Base-by-base conservation (phyloP, 2,888 invertebrate species). In the Xanthorhoe designata region DNA sequence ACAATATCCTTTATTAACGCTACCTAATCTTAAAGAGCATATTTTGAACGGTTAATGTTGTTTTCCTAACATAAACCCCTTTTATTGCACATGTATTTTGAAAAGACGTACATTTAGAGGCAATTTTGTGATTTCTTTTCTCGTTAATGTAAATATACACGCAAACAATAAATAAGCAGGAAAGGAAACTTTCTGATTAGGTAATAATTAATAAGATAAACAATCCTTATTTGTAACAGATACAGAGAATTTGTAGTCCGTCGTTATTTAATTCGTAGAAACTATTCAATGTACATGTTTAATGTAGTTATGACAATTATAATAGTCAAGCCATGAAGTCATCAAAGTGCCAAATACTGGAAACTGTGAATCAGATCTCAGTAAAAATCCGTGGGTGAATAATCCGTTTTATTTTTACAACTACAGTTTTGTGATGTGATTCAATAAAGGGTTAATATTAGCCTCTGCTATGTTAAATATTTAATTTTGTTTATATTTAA, bases 401-500 rank as follows among this genome's bases (percentile, higher is more conserved):
- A 85, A 83, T 80, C 79, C 73, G 79, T 67, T 84, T 86, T 89
- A 88, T 88, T 88, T 89, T 87, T 88, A 86, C 65, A 82, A 76
- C 78, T 45, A 42, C 63, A 18, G 19, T 64, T 68, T 76, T 78
- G 76, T 79, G 75, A 83, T 82, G 81, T 85, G 86, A 86, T 83
- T 86, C 86, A 87, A 88, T 84, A 83, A 82, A 81, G 78, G 74
- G 78, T 77, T 86, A 85, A 82, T 81, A 81, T 83, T 89, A 87
- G 81, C 75, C 52, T 67, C 10, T 58, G 61, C 77, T 70, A 69
- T 75, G 6, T 78, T 56, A 45, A 42, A 35, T 35, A 35, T 35
- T 70, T 56, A 49, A 61, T 57, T n/a, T 62, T 35, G 29, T 63
- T 58, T 51, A 19, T 64, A 52, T 47, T 62, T 45, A 55, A 62